Percentiles rank a stretch among this genome's conserved stretches.
Evolutionary conservation across 1,140 invertebrate genomes (phyloP).

Genomic region (Leptinotarsa lineolata): DNA sequence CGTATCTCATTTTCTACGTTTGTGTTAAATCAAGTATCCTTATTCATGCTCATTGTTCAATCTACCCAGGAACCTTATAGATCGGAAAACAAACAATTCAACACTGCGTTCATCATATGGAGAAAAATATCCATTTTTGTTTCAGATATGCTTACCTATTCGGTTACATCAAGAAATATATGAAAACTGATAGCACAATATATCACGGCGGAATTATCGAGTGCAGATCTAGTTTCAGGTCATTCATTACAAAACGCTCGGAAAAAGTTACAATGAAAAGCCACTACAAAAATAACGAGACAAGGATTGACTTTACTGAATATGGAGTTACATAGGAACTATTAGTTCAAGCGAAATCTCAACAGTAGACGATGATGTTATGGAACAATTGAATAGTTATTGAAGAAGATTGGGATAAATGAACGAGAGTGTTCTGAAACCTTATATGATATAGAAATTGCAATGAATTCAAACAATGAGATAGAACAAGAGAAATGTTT

Average conservation of each 20-base stretch:
- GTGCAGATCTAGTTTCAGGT: background rate
- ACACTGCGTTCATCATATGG: background rate
- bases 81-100: background rate
- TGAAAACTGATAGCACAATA: background rate
- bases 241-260: background rate
- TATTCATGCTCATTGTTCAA: too few species aligned
- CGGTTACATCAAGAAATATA: background rate
- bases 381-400: too few species aligned
- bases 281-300: background rate
- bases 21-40: too few species aligned
- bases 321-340: background rate
- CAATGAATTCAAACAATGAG: too few species aligned
- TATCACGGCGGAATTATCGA: background rate
- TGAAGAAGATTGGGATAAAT: too few species aligned
- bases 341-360: too few species aligned
- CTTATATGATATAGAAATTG: too few species aligned
- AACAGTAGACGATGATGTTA: too few species aligned
- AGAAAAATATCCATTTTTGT: background rate
- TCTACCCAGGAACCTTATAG: background rate
- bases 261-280: background rate
- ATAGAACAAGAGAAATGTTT: too few species aligned
- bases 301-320: background rate
- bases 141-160: background rate
- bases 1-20: too few species aligned
- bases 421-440: too few species aligned